Base-by-base conservation (phyloP, 2,113 vertebrate species). In the Crotalus helleri region DNA sequence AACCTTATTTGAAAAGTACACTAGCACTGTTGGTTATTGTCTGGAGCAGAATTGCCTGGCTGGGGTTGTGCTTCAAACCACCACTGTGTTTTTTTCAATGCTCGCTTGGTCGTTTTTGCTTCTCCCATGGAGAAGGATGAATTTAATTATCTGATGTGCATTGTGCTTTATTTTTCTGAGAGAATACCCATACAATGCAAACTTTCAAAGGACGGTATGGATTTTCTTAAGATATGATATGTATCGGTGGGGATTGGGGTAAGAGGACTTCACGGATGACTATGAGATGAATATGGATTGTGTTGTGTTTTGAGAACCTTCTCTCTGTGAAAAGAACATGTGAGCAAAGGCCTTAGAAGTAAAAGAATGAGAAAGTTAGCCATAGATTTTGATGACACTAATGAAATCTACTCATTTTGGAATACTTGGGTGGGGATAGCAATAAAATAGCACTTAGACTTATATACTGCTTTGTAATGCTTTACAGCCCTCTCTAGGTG, bases 341-440 rank as follows among this genome's bases (percentile, higher is more conserved):
- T 92, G 54, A 95, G 95, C 93, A 92, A 94, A 89, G 92, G 95
- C 94, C 88, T 97, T 96, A 94, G 95, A 95, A 87, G 51, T 7
- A 5, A 74, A 44, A 10, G 95, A 96, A 96, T 93, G 92, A 55
- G 95, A 87, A 93, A 94, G 92, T 94, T 94, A 95, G 54, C 15
- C 39, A 4, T 6, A 85, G 81, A 3, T n/a, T 23, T 13, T 19
- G 29, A 8, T 46, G 29, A 29, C 26, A 2, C 7, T n/a, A 53
- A 90, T 53, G 26, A 69, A 53, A 51, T 17, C 15, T 4, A 11
- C 39, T 61, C 39, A 61, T 23, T 33, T 74, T 19, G 46, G 17
- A 24, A 89, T 61, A 59, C 29, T 59, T 59, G 57, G 23, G 8
- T 33, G 64, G 15, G 29, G 15, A 15, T 33, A 69, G 64, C 12